Evolutionary conservation across 2,797 vertebrate species (phyloP).

Genomic region (Anisognathus igniventris): DNA sequence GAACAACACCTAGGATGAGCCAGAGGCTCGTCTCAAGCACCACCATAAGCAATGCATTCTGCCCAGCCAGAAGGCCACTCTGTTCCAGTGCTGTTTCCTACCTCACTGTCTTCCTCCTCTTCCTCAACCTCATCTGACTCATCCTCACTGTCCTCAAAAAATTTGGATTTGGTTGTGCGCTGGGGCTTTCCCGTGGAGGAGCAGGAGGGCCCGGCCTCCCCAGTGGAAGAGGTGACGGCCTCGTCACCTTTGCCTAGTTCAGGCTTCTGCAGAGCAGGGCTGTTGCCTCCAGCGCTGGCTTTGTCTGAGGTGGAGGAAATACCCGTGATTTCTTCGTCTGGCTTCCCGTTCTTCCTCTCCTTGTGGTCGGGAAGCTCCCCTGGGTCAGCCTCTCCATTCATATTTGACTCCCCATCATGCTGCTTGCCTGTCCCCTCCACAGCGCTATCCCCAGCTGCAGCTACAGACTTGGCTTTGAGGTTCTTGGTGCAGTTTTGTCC

Average conservation of each 20-base stretch:
- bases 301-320: conserved; percentile 73
- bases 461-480: conserved; percentile 74
- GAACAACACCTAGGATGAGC: conserved; percentile 27
- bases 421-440: conserved; percentile 70
- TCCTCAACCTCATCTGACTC: conserved; percentile 92
- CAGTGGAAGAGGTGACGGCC: conserved; percentile 75
- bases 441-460: conserved; percentile 42
- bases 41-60: conserved; percentile 25
- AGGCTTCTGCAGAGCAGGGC: conserved; percentile 71
- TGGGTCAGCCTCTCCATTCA: conserved; percentile 83
- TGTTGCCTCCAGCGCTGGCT: conserved; percentile 62
- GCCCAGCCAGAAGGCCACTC: conserved; percentile 50
- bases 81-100: conserved; percentile 65
- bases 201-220: conserved; percentile 94
- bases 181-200: conserved; percentile 86
- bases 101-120: conserved; percentile 84
- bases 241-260: conserved; percentile 82
- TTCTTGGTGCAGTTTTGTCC: conserved; percentile 91
- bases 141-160: conserved; percentile 97
- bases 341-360: conserved; percentile 81
- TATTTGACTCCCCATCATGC: conserved; percentile 69
- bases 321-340: conserved; percentile 68
- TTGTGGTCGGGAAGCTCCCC: conserved; percentile 66
- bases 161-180: conserved; percentile 90
- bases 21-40: not conserved